phyloP scores from a whole-genome alignment of 2,888 invertebrate genomes.

The Pachymerium ferrugineum region DNA sequence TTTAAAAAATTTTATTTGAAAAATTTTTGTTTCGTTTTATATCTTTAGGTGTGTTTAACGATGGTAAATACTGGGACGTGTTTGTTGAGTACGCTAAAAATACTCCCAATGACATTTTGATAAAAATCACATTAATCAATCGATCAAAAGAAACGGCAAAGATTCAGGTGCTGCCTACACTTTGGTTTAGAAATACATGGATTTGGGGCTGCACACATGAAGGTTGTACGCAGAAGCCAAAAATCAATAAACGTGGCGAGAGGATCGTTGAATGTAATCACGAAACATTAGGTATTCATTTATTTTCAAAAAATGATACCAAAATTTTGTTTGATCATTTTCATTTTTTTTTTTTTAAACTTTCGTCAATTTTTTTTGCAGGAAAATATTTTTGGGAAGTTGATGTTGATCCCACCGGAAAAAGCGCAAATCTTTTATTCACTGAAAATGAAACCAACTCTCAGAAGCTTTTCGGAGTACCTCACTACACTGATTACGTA shows the following conservation, averaged over 20 bases:
- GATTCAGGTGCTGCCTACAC: slow-evolving; percentile 45
- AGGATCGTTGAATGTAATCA: slow-evolving; percentile 41
- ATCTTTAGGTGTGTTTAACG: slow-evolving; percentile 14
- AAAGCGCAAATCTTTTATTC: slow-evolving; percentile 42
- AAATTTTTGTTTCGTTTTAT: not conserved
- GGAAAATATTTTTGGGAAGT: slow-evolving; percentile 35
- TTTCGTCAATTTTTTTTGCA: not conserved
- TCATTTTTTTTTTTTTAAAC: not conserved
- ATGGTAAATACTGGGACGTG: slow-evolving; percentile 47
- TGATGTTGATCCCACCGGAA: not conserved
- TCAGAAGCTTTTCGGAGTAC: slow-evolving; percentile 39
- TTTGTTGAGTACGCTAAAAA: slow-evolving; percentile 45
- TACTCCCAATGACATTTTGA: slow-evolving; percentile 44
- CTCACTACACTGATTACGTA: slow-evolving; percentile 35
- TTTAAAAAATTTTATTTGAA: not conserved
- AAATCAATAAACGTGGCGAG: slow-evolving; percentile 37
- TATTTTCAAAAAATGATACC: slow-evolving; percentile 27
- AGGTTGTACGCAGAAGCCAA: slow-evolving; percentile 43
- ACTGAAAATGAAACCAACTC: slow-evolving; percentile 47
- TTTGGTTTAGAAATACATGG: slow-evolving; percentile 45
- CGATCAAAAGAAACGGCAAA: slow-evolving; percentile 42
- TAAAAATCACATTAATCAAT: slow-evolving; percentile 44
- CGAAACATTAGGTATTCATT: slow-evolving; percentile 40
- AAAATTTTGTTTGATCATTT: not conserved
- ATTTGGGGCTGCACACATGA: slow-evolving; percentile 44